A percentile compares a stretch with the other conserved stretches of the same genome.
phyloP scores from a whole-genome alignment of 2,113 vertebrate genomes.

The Alligator sinensis region DNA sequence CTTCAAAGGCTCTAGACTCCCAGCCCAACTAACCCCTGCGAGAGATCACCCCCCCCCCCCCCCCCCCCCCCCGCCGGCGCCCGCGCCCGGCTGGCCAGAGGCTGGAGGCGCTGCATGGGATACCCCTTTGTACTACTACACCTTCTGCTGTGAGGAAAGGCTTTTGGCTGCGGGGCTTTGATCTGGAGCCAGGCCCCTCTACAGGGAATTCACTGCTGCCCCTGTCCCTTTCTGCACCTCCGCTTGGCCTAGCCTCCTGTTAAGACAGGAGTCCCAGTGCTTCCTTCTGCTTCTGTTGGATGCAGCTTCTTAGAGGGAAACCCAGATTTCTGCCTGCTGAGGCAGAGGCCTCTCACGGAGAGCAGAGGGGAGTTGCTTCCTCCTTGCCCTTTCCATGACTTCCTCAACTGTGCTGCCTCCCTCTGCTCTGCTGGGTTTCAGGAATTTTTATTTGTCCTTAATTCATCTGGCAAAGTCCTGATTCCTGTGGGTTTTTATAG shows the following conservation, averaged over 20 bases:
- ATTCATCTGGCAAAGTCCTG: neutral
- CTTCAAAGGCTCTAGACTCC: neutral
- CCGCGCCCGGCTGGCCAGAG: too few relatives aligned
- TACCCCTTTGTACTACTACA: neutral
- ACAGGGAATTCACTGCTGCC: conserved; percentile 19
- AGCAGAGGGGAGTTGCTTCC: neutral
- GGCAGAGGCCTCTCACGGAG: neutral
- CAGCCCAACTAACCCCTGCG: neutral
- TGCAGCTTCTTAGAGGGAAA: neutral
- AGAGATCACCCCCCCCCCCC: too few relatives aligned
- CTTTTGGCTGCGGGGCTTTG: neutral
- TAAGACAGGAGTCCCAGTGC: neutral
- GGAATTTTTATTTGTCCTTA: neutral
- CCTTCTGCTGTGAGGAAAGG: neutral
- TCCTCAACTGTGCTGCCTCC: conserved; percentile 18
- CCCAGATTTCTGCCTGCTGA: neutral
- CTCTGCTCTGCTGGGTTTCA: neutral
- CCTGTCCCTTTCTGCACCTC: conserved; percentile 44
- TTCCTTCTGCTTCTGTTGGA: neutral
- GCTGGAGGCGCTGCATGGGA: neutral
- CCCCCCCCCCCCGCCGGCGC: too few relatives aligned
- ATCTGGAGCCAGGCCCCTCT: neutral
- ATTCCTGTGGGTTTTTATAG: neutral
- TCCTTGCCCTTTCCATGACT: neutral
- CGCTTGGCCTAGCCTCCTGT: conserved; percentile 44